Conservation (phyloP, 92 coral and sea anemone genomes). For the Scolanthus callimorphus region DNA sequence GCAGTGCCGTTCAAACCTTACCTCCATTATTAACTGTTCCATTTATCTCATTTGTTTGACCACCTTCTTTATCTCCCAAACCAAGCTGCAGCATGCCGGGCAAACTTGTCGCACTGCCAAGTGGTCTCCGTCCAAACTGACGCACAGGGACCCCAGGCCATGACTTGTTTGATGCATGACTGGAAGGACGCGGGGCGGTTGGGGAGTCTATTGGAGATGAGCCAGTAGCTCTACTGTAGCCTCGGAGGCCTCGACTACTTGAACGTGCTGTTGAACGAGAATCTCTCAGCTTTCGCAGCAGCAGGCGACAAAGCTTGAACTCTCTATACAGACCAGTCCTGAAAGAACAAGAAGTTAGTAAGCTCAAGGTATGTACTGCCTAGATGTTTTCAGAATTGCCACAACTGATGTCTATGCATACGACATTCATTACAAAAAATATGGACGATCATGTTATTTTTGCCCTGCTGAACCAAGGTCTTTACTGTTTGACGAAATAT, state of each 20-base stretch:
- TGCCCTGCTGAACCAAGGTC: too few relatives aligned
- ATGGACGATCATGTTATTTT: too few relatives aligned
- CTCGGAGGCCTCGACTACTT: slow-evolving; percentile 89
- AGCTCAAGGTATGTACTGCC: too few relatives aligned
- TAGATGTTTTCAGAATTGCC: background rate
- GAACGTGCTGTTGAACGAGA: slow-evolving; percentile 68
- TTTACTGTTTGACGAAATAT: too few relatives aligned
- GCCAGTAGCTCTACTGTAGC: slow-evolving; percentile 87
- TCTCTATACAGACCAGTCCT: slow-evolving; percentile 86
- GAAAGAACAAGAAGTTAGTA: too few relatives aligned
- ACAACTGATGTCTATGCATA: too few relatives aligned
- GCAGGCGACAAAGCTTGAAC: slow-evolving; percentile 90
- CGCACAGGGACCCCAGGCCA: slow-evolving; percentile 82
- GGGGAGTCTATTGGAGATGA: slow-evolving; percentile 57
- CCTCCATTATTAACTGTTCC: too few relatives aligned
- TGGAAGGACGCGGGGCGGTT: slow-evolving; percentile 51
- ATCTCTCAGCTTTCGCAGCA: slow-evolving; percentile 71
- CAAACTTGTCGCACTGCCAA: slow-evolving; percentile 92
- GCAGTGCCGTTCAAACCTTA: too few relatives aligned
- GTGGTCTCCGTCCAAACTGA: slow-evolving; percentile 84
- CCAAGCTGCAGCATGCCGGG: slow-evolving; percentile 87
- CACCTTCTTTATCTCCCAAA: slow-evolving; percentile 34
- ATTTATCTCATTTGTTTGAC: too few relatives aligned
- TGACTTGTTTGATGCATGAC: slow-evolving; percentile 74
- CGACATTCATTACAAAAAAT: too few relatives aligned